phyloP scores from a whole-genome alignment of 1,140 invertebrate species.

The Diachasma alloeum region DNA sequence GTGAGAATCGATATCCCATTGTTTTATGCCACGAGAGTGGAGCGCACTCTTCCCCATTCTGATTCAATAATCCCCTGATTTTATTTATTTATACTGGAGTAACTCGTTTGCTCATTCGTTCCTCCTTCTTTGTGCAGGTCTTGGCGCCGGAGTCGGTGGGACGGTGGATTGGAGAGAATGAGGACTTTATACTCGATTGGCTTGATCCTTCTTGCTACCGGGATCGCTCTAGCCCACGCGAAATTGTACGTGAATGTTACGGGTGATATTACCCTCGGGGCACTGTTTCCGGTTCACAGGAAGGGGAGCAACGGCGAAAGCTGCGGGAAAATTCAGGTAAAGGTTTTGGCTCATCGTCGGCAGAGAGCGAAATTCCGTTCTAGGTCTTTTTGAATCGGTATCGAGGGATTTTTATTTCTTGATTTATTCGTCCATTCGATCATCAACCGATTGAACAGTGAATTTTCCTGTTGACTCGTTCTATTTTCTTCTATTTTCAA shows the following conservation, averaged over 20 bases:
- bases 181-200: constrained; percentile 26
- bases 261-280: constrained; percentile 67
- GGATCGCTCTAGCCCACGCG: constrained; percentile 10
- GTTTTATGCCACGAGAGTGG: not conserved
- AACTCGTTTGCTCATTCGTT: no score
- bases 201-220: constrained; percentile 25
- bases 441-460: no score
- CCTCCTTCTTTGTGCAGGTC: no score
- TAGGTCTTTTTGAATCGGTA: no score
- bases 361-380: not conserved
- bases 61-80: not conserved
- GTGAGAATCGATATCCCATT: not conserved
- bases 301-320: constrained; percentile 46
- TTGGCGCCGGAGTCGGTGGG: no score
- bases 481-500: no score
- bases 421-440: no score
- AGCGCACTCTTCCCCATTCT: not conserved
- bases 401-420: no score
- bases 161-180: not conserved
- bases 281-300: constrained; percentile 68
- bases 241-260: constrained; percentile 56
- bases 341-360: not conserved
- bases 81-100: not conserved
- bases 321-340: constrained; percentile 66
- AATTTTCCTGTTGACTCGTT: no score